A percentile compares a stretch with the other conserved stretches of the same genome.
Evolutionary conservation across 2,797 vertebrate species (phyloP).

Genomic region (Typhlichthys eigenmanni): DNA sequence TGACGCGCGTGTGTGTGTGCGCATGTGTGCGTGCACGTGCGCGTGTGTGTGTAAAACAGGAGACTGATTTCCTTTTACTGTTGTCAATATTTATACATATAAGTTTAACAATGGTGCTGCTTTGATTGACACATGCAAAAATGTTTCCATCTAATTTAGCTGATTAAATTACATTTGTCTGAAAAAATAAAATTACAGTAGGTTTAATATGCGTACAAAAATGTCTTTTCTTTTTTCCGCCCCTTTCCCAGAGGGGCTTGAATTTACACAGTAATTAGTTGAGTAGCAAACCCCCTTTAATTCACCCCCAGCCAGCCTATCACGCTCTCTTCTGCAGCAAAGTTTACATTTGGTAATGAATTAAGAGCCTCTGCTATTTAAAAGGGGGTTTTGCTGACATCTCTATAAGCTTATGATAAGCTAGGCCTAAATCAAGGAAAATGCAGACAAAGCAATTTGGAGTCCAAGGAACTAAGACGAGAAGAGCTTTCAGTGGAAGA

Average conservation of each 20-base stretch:
- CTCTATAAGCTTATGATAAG: constrained; percentile 74
- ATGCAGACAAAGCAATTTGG: constrained; percentile 67
- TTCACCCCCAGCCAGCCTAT: constrained; percentile 52
- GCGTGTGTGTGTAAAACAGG: background rate
- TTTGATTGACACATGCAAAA: constrained; percentile 22
- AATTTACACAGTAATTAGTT: constrained; percentile 73
- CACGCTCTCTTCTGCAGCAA: constrained; percentile 58
- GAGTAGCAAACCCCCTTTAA: constrained; percentile 65
- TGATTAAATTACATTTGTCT: constrained; percentile 28
- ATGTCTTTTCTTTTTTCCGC: constrained; percentile 24
- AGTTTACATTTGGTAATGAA: constrained; percentile 76
- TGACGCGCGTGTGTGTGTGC: constrained; percentile 6
- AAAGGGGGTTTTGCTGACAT: constrained; percentile 72
- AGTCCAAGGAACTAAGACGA: constrained; percentile 64
- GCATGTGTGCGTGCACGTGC: constrained; percentile 1
- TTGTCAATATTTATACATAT: no score
- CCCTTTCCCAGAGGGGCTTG: constrained; percentile 39
- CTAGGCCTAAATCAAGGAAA: constrained; percentile 73
- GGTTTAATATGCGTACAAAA: constrained; percentile 48
- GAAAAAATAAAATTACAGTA: constrained; percentile 40
- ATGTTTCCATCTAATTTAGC: background rate
- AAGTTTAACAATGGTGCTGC: background rate
- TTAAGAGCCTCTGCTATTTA: constrained; percentile 68
- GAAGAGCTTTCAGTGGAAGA: constrained; percentile 61
- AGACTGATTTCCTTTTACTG: background rate